These are phyloP conservation scores for Pristis pectinata DNA, from an alignment of 2,797 vertebrate species.

Conservation along the genomic window DNA sequence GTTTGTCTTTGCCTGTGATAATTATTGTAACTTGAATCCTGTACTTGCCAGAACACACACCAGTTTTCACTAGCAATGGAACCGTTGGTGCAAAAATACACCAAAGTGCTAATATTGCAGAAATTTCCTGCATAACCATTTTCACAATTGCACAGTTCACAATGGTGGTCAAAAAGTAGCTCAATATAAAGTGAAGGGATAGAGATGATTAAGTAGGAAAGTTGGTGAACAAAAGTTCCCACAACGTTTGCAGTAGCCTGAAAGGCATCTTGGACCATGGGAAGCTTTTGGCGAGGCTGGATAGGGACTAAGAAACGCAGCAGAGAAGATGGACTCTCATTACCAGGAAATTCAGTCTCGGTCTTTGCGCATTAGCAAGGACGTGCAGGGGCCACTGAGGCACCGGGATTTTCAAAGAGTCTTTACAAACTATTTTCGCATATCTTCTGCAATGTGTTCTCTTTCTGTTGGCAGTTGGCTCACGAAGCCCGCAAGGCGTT, in stretches of 20 bases:
- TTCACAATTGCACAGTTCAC: not conserved
- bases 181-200: not conserved
- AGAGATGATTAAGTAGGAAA: not conserved
- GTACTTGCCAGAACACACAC: not conserved
- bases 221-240: not conserved
- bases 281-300: not conserved
- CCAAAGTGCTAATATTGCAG: not conserved
- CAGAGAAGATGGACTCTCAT: too few relatives aligned
- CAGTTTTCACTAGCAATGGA: not conserved
- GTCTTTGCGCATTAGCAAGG: too few relatives aligned
- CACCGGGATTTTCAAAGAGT: too few relatives aligned
- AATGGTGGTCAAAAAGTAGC: not conserved
- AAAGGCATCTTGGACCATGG: not conserved
- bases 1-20: not conserved
- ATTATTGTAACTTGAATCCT: not conserved
- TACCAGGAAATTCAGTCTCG: too few relatives aligned
- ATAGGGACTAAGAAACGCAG: not conserved
- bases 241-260: not conserved
- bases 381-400: too few relatives aligned
- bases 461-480: not conserved
- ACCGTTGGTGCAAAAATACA: not conserved
- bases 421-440: not conserved
- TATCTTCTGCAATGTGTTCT: not conserved
- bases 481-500: not conserved
- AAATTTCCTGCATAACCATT: not conserved